Evolutionary conservation across 2,113 vertebrate genomes (phyloP).

Genomic region (Epinephelus lanceolatus): DNA sequence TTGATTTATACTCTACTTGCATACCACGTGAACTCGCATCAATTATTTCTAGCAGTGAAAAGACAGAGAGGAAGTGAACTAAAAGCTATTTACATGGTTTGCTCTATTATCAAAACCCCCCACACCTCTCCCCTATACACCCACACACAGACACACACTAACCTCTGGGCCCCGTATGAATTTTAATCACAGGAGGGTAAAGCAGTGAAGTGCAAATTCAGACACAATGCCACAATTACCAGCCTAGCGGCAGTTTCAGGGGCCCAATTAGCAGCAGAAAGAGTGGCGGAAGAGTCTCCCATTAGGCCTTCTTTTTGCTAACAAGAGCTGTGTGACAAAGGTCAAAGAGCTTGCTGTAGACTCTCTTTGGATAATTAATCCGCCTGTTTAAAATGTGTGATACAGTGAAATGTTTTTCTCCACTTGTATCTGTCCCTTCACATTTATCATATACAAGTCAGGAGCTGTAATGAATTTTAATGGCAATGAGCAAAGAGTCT

Average conservation of each 20-base stretch:
- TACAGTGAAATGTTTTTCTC: slow-evolving; percentile 2
- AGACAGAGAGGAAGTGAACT: neutral
- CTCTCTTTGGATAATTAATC: slow-evolving; percentile 43
- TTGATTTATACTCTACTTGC: neutral
- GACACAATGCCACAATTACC: slow-evolving; percentile 56
- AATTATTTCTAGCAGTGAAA: slow-evolving; percentile 15
- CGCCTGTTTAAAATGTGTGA: slow-evolving; percentile 26
- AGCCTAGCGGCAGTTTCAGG: slow-evolving; percentile 14
- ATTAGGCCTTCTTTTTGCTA: slow-evolving; percentile 12
- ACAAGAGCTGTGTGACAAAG: slow-evolving; percentile 39
- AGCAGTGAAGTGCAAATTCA: slow-evolving; percentile 61
- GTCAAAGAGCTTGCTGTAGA: slow-evolving; percentile 17
- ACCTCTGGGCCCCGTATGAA: slow-evolving; percentile 33
- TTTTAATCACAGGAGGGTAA: slow-evolving; percentile 51
- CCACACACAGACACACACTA: neutral
- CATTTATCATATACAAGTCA: slow-evolving; percentile 27
- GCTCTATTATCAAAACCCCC: neutral
- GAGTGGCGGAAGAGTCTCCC: neutral
- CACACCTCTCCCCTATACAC: neutral
- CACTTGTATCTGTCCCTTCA: neutral
- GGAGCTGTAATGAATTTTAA: slow-evolving; percentile 35
- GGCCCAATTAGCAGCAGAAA: slow-evolving; percentile 55
- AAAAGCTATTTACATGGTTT: slow-evolving; percentile 29
- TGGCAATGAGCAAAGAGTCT: slow-evolving; percentile 36
- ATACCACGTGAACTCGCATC: neutral